Base-by-base conservation (phyloP, 2,888 invertebrate genomes). In the Sycophila texana region DNA sequence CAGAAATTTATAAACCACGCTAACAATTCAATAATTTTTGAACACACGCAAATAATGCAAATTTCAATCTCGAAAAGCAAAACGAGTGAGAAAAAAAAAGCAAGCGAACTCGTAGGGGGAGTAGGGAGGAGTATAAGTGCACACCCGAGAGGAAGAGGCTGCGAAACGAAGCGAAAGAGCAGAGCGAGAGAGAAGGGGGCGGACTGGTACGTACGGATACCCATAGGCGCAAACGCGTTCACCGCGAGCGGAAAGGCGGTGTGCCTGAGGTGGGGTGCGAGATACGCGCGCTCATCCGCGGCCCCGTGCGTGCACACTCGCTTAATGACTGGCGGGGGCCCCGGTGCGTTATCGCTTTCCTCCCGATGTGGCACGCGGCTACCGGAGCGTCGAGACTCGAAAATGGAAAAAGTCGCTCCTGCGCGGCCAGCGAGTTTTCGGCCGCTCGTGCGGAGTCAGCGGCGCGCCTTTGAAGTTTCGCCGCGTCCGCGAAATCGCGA, bases 291-390 rank as follows among this genome's bases (percentile, higher is more conserved):
- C 39, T 39, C 39, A 39, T 39, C 39, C 39, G 39, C 39, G 10
- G 39, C 10, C 39, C 51, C 51, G 53, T 47, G 55, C 26, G 51
- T 30, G 65, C 71, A 67, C 83, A 82, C 39, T 39, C 39, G 87
- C 87, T 88, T 89, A 89, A 90, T 87, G 89, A 88, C 87, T 85
- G 86, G 82, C 39, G 39, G 7, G 39, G 39, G 39, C 10, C 39
- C 7, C 86, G 83, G 84, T 51, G 83, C 86, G 88, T 90, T 90
- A 90, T 90, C 90, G 88, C 88, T 89, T 89, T 90, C 89, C 90
- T 87, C 88, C 87, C 87, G 87, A 90, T 86, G 88, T 89, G 87
- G 85, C 89, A 87, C 89, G 88, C 84, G 86, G 83, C 84, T 83
- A 30, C 73, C 67, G 51, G 82, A 81, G 82, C 82, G 82, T 79